phyloP scores from a whole-genome alignment of 2,888 invertebrate genomes.

The Oeneis ivallda region DNA sequence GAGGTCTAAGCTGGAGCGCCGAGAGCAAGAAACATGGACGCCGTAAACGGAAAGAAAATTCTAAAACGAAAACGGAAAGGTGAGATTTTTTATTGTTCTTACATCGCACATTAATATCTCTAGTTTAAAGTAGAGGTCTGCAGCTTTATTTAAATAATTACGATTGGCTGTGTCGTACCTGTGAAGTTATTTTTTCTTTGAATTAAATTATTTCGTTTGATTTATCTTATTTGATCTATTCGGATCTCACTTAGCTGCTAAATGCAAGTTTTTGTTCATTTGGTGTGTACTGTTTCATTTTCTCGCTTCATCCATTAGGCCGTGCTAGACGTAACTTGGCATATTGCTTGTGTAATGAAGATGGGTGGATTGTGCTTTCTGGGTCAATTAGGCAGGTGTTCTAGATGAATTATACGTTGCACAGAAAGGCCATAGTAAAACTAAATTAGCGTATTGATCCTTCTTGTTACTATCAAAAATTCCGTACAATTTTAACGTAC shows the following conservation, averaged over 20 bases:
- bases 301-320: conserved; percentile 20
- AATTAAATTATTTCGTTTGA: neutral
- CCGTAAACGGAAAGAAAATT: too few relatives aligned
- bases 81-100: neutral
- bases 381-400: conserved; percentile 16
- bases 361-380: conserved; percentile 16
- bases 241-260: neutral
- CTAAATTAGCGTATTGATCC: neutral
- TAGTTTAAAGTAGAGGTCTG: too few relatives aligned
- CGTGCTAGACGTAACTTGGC: conserved; percentile 10
- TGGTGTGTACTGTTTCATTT: conserved; percentile 2
- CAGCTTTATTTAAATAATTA: too few relatives aligned
- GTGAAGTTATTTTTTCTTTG: too few relatives aligned
- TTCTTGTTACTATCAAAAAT: neutral
- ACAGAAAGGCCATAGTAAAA: neutral
- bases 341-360: conserved; percentile 14
- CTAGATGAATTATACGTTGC: conserved; percentile 1
- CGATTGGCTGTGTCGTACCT: too few relatives aligned
- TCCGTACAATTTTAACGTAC: too few relatives aligned
- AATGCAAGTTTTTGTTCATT: conserved; percentile 12
- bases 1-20: too few relatives aligned
- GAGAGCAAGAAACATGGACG: too few relatives aligned
- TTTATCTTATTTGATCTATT: neutral
- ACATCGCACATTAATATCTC: neutral
- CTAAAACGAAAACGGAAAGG: too few relatives aligned